Evolutionary conservation across 2,888 invertebrate species (phyloP), one percentile per base, ranked within the genome.

Genomic region (Byasa hedistus): DNA sequence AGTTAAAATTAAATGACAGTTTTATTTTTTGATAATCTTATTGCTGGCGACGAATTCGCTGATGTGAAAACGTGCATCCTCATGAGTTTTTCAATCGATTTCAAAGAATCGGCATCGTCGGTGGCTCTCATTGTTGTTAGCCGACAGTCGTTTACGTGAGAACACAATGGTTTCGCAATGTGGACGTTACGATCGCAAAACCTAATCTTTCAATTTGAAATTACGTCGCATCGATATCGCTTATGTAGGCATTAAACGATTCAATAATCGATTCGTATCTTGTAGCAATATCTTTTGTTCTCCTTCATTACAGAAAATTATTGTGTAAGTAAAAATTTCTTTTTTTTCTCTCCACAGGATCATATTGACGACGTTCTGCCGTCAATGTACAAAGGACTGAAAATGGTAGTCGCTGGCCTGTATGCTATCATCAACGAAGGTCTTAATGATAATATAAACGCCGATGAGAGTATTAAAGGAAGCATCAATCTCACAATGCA

Each of bases 401-500:
- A 96, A 84, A 93, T 93, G 87, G 92, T 94, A 69, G 95, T 95
- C 1, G 95, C 95, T 8, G 95, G 94, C 36, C 79, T 96, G 67
- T 93, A 96, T 76, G 94, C 94, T 75, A 92, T 95, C 83, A 94
- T 95, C 73, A 92, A 93, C 71, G 89, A 93, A 24, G 91, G 93
- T 57, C 76, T 91, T 62, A 84, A 84, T 23, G 78, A 88, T 76
- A 89, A 81, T 60, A 78, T 84, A 65, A 71, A 73, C 61, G 69
- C 78, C 17, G 86, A 88, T 55, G 81, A 69, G 44, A 70, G 69
- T 61, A 64, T 91, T 60, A 82, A 83, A 69, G 79, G 85, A 19
- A 87, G 93, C 69, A 94, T 96, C 79, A 88, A 85, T 60, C 86
- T 92, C 56, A 92, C 94, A 59, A 94, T 95, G 84, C 88, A 91